These are phyloP conservation scores for Vanacampus margaritifer DNA, from an alignment of 2,113 vertebrate species.

Conservation along the genomic window DNA sequence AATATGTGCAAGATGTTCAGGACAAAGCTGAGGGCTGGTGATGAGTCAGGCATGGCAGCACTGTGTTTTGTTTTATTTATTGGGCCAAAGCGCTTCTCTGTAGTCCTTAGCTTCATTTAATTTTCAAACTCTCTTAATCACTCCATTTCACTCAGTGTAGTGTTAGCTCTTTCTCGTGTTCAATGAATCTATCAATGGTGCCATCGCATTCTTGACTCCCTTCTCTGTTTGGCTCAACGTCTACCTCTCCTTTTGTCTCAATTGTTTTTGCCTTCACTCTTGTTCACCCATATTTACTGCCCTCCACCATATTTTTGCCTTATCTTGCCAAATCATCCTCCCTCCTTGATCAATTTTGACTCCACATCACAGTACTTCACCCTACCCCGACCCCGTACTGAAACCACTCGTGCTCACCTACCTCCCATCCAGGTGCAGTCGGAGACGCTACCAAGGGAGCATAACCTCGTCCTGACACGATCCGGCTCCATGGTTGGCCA, in stretches of 20 bases:
- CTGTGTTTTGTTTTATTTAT: constrained; percentile 49
- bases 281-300: constrained; percentile 2
- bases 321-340: constrained; percentile 16
- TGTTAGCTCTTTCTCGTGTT: constrained; percentile 66
- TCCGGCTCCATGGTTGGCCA: constrained; percentile 65
- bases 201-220: constrained; percentile 42
- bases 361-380: constrained; percentile 37
- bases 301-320: constrained; percentile 3
- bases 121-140: constrained; percentile 60
- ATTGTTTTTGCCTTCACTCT: constrained; percentile 7
- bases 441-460: constrained; percentile 63
- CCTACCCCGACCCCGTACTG: constrained; percentile 55
- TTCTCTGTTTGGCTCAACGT: constrained; percentile 10
- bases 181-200: constrained; percentile 55
- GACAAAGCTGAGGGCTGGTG: constrained; percentile 10
- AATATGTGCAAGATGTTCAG: constrained; percentile 8
- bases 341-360: constrained; percentile 1
- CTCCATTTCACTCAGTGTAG: constrained; percentile 63
- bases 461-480: constrained; percentile 73
- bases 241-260: constrained; percentile 19
- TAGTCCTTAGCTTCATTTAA: constrained; percentile 45
- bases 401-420: constrained; percentile 63
- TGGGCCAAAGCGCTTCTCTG: constrained; percentile 20
- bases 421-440: constrained; percentile 70
- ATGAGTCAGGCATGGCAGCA: constrained; percentile 33